These are phyloP conservation scores for Microplitis deprimator DNA, from an alignment of 2,888 invertebrate species.

Conservation along the genomic window DNA sequence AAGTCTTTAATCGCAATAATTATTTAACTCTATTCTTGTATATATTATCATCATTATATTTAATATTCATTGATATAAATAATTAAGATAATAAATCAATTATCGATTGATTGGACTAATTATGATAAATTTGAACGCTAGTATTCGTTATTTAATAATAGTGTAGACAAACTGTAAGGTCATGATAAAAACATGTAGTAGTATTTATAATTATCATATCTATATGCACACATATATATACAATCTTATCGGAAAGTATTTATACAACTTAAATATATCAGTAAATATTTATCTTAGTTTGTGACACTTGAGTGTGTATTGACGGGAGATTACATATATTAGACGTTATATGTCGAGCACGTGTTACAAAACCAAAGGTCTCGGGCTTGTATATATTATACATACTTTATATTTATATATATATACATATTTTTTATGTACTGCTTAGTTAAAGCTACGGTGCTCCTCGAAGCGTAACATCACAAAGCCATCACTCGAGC, in stretches of 20 bases:
- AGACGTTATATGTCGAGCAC: slow-evolving; percentile 11
- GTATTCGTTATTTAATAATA: background rate
- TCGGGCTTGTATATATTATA: slow-evolving; percentile 29
- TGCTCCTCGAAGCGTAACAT: slow-evolving; percentile 49
- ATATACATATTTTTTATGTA: background rate
- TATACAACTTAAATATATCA: slow-evolving; percentile 5
- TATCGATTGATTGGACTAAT: background rate
- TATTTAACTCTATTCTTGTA: background rate
- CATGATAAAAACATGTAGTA: background rate
- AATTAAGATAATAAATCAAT: background rate
- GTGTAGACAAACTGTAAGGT: background rate
- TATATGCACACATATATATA: background rate
- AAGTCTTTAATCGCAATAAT: background rate
- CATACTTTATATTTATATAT: background rate
- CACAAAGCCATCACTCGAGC: slow-evolving; percentile 32
- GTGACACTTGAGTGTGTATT: slow-evolving; percentile 15
- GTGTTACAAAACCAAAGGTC: slow-evolving; percentile 1
- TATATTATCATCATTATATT: no score
- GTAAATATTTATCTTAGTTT: slow-evolving; percentile 23
- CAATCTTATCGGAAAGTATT: background rate
- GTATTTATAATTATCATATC: background rate
- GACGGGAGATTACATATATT: slow-evolving; percentile 15
- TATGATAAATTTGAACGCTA: background rate
- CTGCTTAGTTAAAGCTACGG: slow-evolving; percentile 6
- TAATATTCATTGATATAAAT: no score